Percentiles rank a stretch among this genome's conserved stretches.
Conservation (phyloP, 2,888 invertebrate genomes). For the Magallana nippona region DNA sequence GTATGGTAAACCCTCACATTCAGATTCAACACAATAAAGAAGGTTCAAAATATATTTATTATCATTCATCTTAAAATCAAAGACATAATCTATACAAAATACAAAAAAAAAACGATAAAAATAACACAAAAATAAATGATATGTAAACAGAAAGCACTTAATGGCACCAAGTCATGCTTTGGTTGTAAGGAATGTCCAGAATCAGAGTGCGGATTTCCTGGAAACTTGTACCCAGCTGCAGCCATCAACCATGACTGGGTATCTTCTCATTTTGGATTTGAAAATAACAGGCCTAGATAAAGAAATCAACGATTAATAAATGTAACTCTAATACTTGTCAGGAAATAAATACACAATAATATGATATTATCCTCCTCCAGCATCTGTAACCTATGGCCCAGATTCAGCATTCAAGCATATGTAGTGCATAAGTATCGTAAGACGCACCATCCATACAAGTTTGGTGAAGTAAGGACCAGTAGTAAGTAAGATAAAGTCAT, state of each 20-base stretch:
- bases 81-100: not conserved
- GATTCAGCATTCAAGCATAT: no score
- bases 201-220: not conserved
- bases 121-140: not conserved
- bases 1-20: not conserved
- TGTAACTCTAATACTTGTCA: not conserved
- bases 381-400: no score
- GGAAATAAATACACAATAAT: not conserved
- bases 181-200: not conserved
- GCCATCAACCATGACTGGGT: constrained; percentile 57
- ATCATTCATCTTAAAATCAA: not conserved
- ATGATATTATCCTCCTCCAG: no score
- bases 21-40: not conserved
- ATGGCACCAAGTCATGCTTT: constrained; percentile 12
- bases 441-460: no score
- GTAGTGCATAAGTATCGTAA: no score
- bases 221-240: not conserved
- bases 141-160: not conserved
- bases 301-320: constrained; percentile 28
- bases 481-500: no score
- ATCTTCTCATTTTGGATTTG: constrained; percentile 78
- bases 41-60: not conserved
- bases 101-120: not conserved
- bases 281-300: constrained; percentile 77
- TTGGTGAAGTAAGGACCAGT: no score